phyloP scores from a whole-genome alignment of 2,888 invertebrate species.

The Drosophila longiperda region DNA sequence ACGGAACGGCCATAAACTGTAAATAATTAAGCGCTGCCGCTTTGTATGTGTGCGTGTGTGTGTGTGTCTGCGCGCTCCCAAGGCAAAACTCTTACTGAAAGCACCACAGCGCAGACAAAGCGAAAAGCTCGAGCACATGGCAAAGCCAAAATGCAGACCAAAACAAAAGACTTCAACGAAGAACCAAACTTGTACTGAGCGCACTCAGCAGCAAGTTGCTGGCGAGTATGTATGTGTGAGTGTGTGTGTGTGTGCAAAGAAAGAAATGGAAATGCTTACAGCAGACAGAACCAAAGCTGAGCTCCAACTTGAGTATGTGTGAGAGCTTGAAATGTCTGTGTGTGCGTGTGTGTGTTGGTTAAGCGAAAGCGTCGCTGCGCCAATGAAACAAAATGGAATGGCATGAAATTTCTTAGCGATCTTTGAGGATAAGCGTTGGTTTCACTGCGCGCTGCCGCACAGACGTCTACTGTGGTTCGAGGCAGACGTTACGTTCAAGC shows the following conservation, averaged over 20 bases:
- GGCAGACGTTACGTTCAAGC: slow-evolving; percentile 82
- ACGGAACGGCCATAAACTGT: slow-evolving; percentile 68
- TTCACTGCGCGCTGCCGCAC: slow-evolving; percentile 82
- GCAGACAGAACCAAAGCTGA: slow-evolving; percentile 57
- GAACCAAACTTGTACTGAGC: slow-evolving; percentile 69
- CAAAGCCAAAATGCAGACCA: slow-evolving; percentile 67
- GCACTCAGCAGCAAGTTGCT: slow-evolving; percentile 27
- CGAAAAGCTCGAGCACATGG: slow-evolving; percentile 68
- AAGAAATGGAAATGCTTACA: slow-evolving; percentile 65
- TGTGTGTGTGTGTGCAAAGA: slow-evolving; percentile 40
- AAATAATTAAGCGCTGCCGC: slow-evolving; percentile 63
- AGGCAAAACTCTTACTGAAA: slow-evolving; percentile 71
- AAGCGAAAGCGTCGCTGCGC: slow-evolving; percentile 72
- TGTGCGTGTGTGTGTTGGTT: slow-evolving; percentile 35
- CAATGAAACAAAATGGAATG: slow-evolving; percentile 76
- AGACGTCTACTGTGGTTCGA: slow-evolving; percentile 83
- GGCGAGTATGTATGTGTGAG: slow-evolving; percentile 9
- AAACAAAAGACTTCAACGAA: slow-evolving; percentile 79
- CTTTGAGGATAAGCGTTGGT: slow-evolving; percentile 83
- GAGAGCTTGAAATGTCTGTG: slow-evolving; percentile 13
- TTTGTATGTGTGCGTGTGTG: slow-evolving; percentile 3
- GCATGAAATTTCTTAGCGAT: slow-evolving; percentile 81
- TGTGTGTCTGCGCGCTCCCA: slow-evolving; percentile 49
- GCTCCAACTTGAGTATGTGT: slow-evolving; percentile 38
- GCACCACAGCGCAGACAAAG: slow-evolving; percentile 22